Conservation (phyloP, 2,113 vertebrate species). For the Fregetta grallaria region DNA sequence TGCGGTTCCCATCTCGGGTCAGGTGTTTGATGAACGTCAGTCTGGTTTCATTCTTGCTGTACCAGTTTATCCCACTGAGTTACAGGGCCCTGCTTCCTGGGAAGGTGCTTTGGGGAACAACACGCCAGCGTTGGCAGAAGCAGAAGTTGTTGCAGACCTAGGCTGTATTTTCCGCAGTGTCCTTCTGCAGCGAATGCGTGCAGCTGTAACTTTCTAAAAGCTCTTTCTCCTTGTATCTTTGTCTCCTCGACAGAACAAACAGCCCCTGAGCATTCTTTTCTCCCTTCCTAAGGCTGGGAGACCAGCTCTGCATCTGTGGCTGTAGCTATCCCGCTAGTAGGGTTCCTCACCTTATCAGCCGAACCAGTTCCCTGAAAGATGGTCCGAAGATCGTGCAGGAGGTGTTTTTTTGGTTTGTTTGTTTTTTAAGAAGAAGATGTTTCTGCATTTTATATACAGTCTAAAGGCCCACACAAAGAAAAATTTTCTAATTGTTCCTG, state of each 20-base stretch:
- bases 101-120: neutral
- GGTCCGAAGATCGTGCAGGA: neutral
- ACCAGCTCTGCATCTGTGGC: neutral
- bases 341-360: neutral
- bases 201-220: neutral
- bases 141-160: neutral
- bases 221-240: neutral
- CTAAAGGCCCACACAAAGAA: slow-evolving; percentile 1
- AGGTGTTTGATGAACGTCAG: neutral
- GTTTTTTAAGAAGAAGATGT: neutral
- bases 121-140: fast-evolving
- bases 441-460: slow-evolving; percentile 8
- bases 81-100: neutral
- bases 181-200: fast-evolving
- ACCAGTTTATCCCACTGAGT: neutral
- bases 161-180: neutral
- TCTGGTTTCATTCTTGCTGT: neutral
- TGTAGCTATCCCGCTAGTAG: neutral
- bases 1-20: neutral
- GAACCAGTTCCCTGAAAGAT: neutral
- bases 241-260: neutral
- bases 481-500: slow-evolving; percentile 21
- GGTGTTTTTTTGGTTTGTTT: neutral
- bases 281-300: neutral
- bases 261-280: neutral